Evolutionary conservation across 1,140 invertebrate species (phyloP), one percentile per base, ranked within the genome.

Genomic region (Linepithema humile): DNA sequence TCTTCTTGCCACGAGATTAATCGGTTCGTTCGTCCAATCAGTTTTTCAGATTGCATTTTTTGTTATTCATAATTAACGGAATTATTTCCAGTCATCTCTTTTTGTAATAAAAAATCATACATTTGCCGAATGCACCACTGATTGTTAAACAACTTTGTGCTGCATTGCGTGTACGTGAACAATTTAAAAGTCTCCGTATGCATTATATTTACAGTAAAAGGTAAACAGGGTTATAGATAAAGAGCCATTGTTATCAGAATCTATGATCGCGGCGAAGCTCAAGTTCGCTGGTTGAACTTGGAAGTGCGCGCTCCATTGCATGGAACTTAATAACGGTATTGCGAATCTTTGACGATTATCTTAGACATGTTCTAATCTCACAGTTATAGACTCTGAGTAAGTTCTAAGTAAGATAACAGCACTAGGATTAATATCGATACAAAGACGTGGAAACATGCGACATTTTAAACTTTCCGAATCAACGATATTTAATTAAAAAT

Each of bases 211-310:
- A 15, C 48, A 45, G 7, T 35, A 35, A 48, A 48, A 48, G 40
- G 4, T 29, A 48, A 64, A 64, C 40, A 75, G 40, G 12, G 12
- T 64, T 75, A 20, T 35, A 64, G 29, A 64, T 64, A 75, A 75
- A 64, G 57, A 75, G 57, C 29, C 29, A 20, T n/a, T 6, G n/a
- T 75, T 75, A 64, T 75, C 59, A 35, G 40, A 45, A 48, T 12
- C 17, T 60, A 75, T 7, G 57, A 75, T 62, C 38, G 55, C 57
- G n/a, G 26, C 38, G 17, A 23, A 75, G 40, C 72, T 62, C 73
- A 75, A 62, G 57, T 60, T 75, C 26, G 40, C 12, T 45, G 20
- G 38, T 1, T 75, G 57, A 75, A 75, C 73, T 75, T 75, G 38
- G 50, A 29, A 3, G 29, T 32, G n/a, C n/a, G 59, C 59, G 10